A percentile compares a stretch with the other conserved stretches of the same genome.
These are phyloP conservation scores for Zaprionus vittiger DNA, from an alignment of 1,140 invertebrate species.

Conservation along the genomic window DNA sequence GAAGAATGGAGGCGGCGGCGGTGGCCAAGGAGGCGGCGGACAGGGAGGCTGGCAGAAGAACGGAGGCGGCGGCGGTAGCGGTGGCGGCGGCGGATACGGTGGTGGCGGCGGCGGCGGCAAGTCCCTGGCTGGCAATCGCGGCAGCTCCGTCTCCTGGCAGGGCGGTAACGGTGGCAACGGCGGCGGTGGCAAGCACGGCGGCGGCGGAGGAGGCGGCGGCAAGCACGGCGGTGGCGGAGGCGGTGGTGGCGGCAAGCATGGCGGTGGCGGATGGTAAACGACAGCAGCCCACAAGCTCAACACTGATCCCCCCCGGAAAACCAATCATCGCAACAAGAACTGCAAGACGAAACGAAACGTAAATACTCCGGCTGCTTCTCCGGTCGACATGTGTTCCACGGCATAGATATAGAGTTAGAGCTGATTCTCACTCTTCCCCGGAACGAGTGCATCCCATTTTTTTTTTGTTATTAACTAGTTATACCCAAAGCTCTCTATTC, in stretches of 20 bases:
- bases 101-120: conserved; percentile 48
- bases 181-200: conserved; percentile 27
- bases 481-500: conserved; percentile 32
- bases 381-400: conserved; percentile 53
- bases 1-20: conserved; percentile 43
- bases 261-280: conserved; percentile 61
- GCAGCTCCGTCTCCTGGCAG: conserved; percentile 57
- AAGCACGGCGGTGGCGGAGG: conserved; percentile 53
- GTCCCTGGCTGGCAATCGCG: conserved; percentile 59
- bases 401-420: conserved; percentile 49
- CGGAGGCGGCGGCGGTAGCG: conserved; percentile 28
- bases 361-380: conserved; percentile 44
- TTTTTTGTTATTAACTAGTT: conserved; percentile 34
- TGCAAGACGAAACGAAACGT: conserved; percentile 29
- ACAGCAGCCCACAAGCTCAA: not conserved
- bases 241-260: conserved; percentile 50
- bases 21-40: conserved; percentile 28
- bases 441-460: conserved; percentile 13
- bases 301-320: not conserved
- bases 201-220: conserved; percentile 32
- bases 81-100: conserved; percentile 33
- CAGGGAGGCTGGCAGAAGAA: conserved; percentile 37
- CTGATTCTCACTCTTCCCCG: conserved; percentile 11
- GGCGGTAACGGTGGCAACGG: conserved; percentile 28
- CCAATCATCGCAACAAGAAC: conserved; percentile 18